A percentile compares a stretch with the other conserved stretches of the same genome.
Evolutionary conservation across 2,888 invertebrate species (phyloP).

Genomic region (Junonia oenone): DNA sequence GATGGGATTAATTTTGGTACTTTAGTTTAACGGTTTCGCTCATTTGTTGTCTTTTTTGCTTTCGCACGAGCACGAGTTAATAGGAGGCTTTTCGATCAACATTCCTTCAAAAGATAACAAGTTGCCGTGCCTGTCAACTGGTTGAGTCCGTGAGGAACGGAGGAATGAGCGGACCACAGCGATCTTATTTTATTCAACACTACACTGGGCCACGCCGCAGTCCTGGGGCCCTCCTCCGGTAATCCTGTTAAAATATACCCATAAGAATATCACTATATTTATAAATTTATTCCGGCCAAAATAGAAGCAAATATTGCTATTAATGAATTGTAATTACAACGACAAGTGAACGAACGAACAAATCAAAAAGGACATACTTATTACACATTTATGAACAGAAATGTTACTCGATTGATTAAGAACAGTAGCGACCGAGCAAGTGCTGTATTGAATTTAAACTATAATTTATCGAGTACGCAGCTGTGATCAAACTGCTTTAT

Average conservation of each 20-base stretch:
- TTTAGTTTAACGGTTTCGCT: neutral
- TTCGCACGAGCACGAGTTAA: neutral
- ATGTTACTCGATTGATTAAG: conserved; percentile 52
- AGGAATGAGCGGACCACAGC: conserved; percentile 89
- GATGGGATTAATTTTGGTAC: neutral
- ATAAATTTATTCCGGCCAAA: neutral
- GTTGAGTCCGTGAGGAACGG: conserved; percentile 88
- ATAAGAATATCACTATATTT: conserved; percentile 22
- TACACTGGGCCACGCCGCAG: conserved; percentile 84
- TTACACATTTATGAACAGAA: conserved; percentile 47
- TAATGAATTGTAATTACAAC: conserved; percentile 17
- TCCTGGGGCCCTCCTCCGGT: conserved; percentile 70
- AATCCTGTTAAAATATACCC: conserved; percentile 54
- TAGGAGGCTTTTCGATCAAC: conserved; percentile 43
- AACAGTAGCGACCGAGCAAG: conserved; percentile 47
- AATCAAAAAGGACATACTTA: conserved; percentile 48
- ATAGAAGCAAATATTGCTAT: neutral
- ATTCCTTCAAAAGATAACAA: conserved; percentile 44
- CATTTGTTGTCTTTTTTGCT: neutral
- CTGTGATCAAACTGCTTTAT: conserved; percentile 51
- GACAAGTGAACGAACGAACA: conserved; percentile 32
- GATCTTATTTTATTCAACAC: conserved; percentile 94
- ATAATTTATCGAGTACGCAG: conserved; percentile 65
- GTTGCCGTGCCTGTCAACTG: conserved; percentile 84
- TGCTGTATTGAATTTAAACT: conserved; percentile 55